These are phyloP conservation scores for Luperina testacea DNA, from an alignment of 2,888 invertebrate species.

Conservation along the genomic window DNA sequence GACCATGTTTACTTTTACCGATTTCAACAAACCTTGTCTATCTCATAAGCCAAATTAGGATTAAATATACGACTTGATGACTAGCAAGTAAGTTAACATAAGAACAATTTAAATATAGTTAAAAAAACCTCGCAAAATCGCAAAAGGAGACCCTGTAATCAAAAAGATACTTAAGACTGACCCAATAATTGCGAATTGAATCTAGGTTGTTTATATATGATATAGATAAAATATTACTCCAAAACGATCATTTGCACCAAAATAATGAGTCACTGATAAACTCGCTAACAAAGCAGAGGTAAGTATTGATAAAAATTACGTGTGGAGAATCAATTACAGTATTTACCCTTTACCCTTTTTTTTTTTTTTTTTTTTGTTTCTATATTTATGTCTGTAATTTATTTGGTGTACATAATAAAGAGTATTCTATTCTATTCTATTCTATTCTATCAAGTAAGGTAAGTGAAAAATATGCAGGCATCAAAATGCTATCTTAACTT, in stretches of 20 bases:
- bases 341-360: constrained; percentile 17
- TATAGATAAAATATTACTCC: constrained; percentile 31
- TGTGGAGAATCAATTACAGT: constrained; percentile 30
- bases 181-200: constrained; percentile 27
- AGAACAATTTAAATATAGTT: background rate
- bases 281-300: constrained; percentile 31
- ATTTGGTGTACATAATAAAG: too few species aligned
- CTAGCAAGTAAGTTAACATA: background rate
- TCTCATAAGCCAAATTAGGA: background rate
- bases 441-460: too few species aligned
- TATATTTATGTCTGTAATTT: too few species aligned
- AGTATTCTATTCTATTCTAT: too few species aligned
- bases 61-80: background rate
- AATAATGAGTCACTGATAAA: constrained; percentile 47
- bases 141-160: background rate
- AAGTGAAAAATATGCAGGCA: background rate
- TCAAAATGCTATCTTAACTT: background rate
- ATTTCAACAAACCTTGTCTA: background rate
- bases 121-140: background rate
- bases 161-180: constrained; percentile 1
- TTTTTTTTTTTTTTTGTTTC: too few species aligned
- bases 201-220: constrained; percentile 41
- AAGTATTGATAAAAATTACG: constrained; percentile 30
- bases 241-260: constrained; percentile 36
- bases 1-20: background rate